Evolutionary conservation across 2,888 invertebrate species (phyloP).

Genomic region (Leucozona laternaria): DNA sequence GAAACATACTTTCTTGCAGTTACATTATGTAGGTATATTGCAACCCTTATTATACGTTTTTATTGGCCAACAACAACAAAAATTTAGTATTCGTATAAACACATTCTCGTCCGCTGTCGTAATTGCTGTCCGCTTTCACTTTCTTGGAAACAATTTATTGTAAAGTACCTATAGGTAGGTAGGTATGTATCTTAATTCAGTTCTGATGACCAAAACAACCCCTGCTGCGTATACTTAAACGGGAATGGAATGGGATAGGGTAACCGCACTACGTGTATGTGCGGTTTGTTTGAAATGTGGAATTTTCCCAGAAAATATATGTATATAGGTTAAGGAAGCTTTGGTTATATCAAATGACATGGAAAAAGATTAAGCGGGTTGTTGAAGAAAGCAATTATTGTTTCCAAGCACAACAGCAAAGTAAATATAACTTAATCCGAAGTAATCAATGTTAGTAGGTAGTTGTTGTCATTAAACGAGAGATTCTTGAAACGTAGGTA

Average conservation of each 20-base stretch:
- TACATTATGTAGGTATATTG: no score
- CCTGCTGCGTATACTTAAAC: neutral
- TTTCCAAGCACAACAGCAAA: slow-evolving; percentile 10
- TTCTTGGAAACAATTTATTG: slow-evolving; percentile 27
- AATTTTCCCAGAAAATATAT: neutral
- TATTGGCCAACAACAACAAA: neutral
- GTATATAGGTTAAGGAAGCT: slow-evolving; percentile 12
- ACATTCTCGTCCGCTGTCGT: neutral
- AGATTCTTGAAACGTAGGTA: no score
- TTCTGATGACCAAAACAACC: slow-evolving; percentile 8
- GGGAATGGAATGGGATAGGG: neutral
- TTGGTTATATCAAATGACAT: slow-evolving; percentile 34
- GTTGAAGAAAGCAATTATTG: slow-evolving; percentile 22
- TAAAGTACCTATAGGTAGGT: neutral
- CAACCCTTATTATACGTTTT: neutral
- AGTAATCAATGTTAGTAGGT: slow-evolving; percentile 18
- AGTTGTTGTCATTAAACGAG: neutral
- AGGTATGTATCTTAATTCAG: neutral
- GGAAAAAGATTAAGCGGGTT: slow-evolving; percentile 31
- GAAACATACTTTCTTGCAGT: neutral
- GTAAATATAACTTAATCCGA: slow-evolving; percentile 21
- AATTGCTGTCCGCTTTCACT: slow-evolving; percentile 10
- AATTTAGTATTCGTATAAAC: neutral
- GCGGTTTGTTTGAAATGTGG: slow-evolving; percentile 3
- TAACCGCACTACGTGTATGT: slow-evolving; percentile 15